Evolutionary conservation across 2,888 invertebrate genomes (phyloP).

Genomic region (Pasiphila rectangulata): DNA sequence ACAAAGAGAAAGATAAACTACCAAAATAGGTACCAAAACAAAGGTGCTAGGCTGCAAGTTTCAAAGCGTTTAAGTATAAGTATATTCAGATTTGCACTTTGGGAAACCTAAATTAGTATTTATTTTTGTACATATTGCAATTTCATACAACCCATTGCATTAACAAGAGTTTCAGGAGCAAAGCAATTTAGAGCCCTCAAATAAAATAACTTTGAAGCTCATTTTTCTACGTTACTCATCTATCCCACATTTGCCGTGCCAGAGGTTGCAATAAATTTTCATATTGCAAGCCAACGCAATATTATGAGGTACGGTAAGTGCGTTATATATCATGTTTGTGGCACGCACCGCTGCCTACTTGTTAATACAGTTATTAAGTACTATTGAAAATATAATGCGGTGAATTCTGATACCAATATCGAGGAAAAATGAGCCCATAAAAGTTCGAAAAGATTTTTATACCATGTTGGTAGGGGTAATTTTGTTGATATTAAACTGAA

Average conservation of each 20-base stretch:
- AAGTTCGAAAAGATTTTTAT: conserved; percentile 18
- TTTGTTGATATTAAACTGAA: not conserved
- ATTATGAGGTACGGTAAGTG: conserved; percentile 70
- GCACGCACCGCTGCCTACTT: conserved; percentile 56
- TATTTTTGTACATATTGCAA: no score
- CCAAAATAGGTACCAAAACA: no score
- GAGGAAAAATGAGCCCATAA: conserved; percentile 20
- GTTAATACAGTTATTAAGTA: conserved; percentile 59
- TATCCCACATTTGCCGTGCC: conserved; percentile 56
- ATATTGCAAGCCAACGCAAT: conserved; percentile 77
- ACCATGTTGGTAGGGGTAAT: conserved; percentile 2
- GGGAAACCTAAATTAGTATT: no score
- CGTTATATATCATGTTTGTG: conserved; percentile 73
- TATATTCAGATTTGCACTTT: no score
- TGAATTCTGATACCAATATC: conserved; percentile 32
- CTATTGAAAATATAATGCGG: conserved; percentile 48
- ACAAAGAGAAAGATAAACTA: no score
- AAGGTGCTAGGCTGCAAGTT: no score
- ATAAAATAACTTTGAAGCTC: conserved; percentile 21
- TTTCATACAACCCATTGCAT: no score
- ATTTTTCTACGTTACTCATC: conserved; percentile 33
- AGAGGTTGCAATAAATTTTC: conserved; percentile 76
- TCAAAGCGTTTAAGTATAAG: no score
- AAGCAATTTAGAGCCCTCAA: conserved; percentile 5
- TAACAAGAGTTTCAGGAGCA: not conserved